Evolutionary conservation across 2,113 vertebrate genomes (phyloP).

Genomic region (Paradoxurus hermaphroditus): DNA sequence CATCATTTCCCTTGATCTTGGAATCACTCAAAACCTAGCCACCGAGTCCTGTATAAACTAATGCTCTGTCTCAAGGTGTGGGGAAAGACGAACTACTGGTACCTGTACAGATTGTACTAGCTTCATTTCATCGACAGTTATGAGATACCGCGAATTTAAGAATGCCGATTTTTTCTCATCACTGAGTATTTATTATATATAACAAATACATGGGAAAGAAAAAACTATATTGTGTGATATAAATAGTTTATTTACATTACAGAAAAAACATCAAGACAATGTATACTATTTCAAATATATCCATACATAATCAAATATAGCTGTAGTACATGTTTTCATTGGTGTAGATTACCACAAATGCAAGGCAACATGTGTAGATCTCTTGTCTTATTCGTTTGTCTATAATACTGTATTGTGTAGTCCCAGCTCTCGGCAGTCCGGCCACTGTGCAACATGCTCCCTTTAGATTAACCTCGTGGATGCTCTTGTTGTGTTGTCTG

Average conservation of each 20-base stretch:
- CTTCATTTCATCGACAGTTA: slow-evolving; percentile 67
- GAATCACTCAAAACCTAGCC: slow-evolving; percentile 82
- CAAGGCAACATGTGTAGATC: slow-evolving; percentile 99
- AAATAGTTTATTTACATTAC: slow-evolving; percentile 99
- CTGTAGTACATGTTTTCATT: slow-evolving; percentile 97
- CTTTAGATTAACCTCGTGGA: slow-evolving; percentile 98
- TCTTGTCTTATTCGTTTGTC: slow-evolving; percentile 86
- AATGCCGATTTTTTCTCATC: slow-evolving; percentile 86
- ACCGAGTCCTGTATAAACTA: slow-evolving; percentile 79
- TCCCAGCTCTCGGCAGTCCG: slow-evolving; percentile 85
- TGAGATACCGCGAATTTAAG: slow-evolving; percentile 84
- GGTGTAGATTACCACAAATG: slow-evolving; percentile 99
- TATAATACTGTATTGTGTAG: slow-evolving; percentile 87
- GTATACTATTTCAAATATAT: slow-evolving; percentile 99
- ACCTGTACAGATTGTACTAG: slow-evolving; percentile 39
- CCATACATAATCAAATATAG: slow-evolving; percentile 99
- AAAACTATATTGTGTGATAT: slow-evolving; percentile 97
- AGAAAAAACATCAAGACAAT: slow-evolving; percentile 99
- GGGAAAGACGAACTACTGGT: slow-evolving; percentile 74
- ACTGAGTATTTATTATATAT: slow-evolving; percentile 93
- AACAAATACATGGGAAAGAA: slow-evolving; percentile 92
- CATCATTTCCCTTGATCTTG: slow-evolving; percentile 82
- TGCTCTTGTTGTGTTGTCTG: slow-evolving; percentile 99
- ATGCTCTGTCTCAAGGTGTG: slow-evolving; percentile 77
- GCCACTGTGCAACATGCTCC: slow-evolving; percentile 88